Base-by-base conservation (phyloP, 2,113 vertebrate species). In the Colaptes auratus region DNA sequence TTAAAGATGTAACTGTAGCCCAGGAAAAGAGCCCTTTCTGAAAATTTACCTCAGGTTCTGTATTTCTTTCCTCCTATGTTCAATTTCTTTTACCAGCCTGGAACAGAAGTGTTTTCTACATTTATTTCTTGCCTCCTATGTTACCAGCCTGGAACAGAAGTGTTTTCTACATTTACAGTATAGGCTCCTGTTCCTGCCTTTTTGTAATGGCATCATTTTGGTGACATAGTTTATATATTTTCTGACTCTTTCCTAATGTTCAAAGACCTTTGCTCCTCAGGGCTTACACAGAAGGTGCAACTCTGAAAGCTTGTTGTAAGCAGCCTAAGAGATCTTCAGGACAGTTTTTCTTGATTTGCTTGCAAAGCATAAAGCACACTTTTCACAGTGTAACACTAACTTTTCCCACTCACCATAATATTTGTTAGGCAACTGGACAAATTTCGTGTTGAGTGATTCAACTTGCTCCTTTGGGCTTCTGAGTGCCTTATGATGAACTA, bases 151-250 rank as follows among this genome's bases (percentile, higher is more conserved):
- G 72, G 31, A 95, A 69, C 18, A 82, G n/a, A 27, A 79, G n/a
- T 8, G 4, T 2, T 75, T 92, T 92, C 61, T 78, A 7, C 8
- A 35, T 59, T 90, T 86, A 65, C 66, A 90, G 5, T 65, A 67
- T 44, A 42, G 84, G 31, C 31, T 84, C 27, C 30, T 79, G 31
- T 39, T 94, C 48, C 46, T 93, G 63, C 35, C 50, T 36, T 75
- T 52, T 52, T 52, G 23, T 52, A 52, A 52, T 52, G 50, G 21
- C 50, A 52, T 7, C 23, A 24, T 81, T 96, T 58, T 65, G 53
- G 81, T 73, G 20, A 72, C 55, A 88, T 46, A 69, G n/a, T 89
- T 95, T 78, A 84, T 88, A 50, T 84, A 72, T 90, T 93, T 96
- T 90, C 73, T 79, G 33, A n/a, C 52, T 93, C 24, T 78, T 88